Evolutionary conservation across 2,797 vertebrate species (phyloP).

Genomic region (Myripristis jacobus): DNA sequence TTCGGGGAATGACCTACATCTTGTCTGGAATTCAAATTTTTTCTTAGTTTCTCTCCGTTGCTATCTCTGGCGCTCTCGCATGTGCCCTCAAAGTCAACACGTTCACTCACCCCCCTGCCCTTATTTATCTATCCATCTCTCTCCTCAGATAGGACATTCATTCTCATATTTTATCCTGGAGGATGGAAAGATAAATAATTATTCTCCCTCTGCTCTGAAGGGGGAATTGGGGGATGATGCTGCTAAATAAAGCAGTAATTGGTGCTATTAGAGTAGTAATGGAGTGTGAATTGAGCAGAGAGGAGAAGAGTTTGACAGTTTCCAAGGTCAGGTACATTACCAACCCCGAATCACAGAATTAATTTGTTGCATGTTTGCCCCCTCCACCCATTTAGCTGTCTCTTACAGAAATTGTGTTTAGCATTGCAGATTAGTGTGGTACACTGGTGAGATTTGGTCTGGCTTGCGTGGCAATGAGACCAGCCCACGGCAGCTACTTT

Average conservation of each 20-base stretch:
- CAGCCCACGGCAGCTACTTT: conserved; percentile 42
- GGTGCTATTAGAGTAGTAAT: conserved; percentile 66
- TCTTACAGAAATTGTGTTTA: conserved; percentile 42
- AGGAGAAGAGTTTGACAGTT: conserved; percentile 69
- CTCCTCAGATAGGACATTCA: conserved; percentile 43
- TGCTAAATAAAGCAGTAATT: conserved; percentile 73
- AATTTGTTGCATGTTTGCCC: conserved; percentile 46
- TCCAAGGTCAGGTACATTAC: conserved; percentile 68
- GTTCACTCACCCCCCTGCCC: conserved; percentile 14
- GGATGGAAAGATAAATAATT: conserved; percentile 62
- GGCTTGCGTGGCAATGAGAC: conserved; percentile 32
- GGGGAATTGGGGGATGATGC: conserved; percentile 53
- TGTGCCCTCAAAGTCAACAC: conserved; percentile 2
- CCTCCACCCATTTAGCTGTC: conserved; percentile 27
- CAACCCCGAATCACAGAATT: conserved; percentile 48
- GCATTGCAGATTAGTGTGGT: conserved; percentile 45
- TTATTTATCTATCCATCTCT: conserved; percentile 39
- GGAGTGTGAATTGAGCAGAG: conserved; percentile 58
- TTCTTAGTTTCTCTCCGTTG: conserved; percentile 22
- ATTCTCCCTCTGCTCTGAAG: conserved; percentile 38
- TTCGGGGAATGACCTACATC: conserved; percentile 62
- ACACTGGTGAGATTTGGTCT: conserved; percentile 18
- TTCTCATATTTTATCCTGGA: conserved; percentile 40
- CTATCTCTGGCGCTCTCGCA: neutral
- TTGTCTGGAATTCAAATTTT: conserved; percentile 56